phyloP scores from a whole-genome alignment of 2,113 vertebrate genomes.

The Peromyscus californicus region DNA sequence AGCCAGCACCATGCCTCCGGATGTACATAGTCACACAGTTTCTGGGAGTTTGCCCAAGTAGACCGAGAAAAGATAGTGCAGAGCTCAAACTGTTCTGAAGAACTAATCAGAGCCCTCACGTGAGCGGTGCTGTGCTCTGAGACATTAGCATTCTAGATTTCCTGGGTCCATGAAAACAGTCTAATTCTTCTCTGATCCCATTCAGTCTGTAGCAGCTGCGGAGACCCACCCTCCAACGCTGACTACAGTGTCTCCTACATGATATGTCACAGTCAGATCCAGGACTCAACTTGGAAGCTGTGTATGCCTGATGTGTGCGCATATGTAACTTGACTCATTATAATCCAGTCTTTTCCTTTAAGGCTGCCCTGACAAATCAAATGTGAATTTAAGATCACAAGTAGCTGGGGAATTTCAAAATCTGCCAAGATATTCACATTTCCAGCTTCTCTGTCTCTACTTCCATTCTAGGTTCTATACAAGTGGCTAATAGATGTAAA shows the following conservation, averaged over 20 bases:
- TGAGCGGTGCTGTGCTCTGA: neutral
- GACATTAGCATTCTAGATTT: neutral
- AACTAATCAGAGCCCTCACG: neutral
- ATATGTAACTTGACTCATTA: neutral
- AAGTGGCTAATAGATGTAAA: neutral
- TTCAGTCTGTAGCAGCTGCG: neutral
- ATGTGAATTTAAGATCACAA: slow-evolving; percentile 11
- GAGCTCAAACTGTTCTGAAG: neutral
- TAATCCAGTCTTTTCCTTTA: neutral
- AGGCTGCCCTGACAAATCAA: neutral
- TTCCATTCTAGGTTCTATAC: neutral
- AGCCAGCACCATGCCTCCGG: neutral
- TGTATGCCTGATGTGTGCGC: neutral
- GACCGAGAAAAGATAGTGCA: neutral
- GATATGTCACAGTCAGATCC: neutral
- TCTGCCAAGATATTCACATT: neutral
- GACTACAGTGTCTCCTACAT: neutral
- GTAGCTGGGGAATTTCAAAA: neutral
- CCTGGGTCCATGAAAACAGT: neutral
- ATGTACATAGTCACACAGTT: neutral
- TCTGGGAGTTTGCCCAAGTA: neutral
- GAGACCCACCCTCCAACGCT: neutral
- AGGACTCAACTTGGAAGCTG: neutral
- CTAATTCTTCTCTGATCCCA: neutral
- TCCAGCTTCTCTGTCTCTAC: neutral